Evolutionary conservation across 2,888 invertebrate genomes (phyloP).

Genomic region (Orthosia cruda): DNA sequence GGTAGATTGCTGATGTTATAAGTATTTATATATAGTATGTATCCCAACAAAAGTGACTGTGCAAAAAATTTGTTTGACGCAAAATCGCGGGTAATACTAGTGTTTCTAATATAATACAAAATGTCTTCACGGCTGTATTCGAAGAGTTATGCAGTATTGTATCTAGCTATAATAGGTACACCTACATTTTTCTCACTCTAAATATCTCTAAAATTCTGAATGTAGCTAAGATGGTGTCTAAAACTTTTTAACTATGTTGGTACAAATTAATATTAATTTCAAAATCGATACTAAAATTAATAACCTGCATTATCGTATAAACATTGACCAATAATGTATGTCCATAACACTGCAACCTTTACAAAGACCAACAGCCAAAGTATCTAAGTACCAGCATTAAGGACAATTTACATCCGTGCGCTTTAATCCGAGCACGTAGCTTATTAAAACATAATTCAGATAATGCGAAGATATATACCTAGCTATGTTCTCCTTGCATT

Average conservation of each 20-base stretch:
- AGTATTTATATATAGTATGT: no score
- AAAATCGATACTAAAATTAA: background rate
- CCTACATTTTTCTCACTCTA: background rate
- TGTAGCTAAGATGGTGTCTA: background rate
- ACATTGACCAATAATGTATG: background rate
- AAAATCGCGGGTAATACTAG: no score
- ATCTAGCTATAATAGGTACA: background rate
- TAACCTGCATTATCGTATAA: background rate
- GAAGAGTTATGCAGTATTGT: background rate
- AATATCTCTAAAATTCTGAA: background rate
- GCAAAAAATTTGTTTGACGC: no score
- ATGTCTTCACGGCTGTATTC: background rate
- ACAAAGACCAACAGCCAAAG: slow-evolving; percentile 16
- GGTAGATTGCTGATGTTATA: no score
- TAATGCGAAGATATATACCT: slow-evolving; percentile 55
- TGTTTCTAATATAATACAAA: no score
- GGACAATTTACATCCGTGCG: slow-evolving; percentile 45
- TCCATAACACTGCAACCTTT: background rate
- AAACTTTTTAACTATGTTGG: background rate
- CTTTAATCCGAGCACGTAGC: slow-evolving; percentile 49
- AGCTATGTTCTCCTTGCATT: slow-evolving; percentile 67
- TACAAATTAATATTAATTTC: background rate
- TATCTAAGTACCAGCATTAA: slow-evolving; percentile 20
- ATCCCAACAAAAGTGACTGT: no score
- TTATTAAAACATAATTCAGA: slow-evolving; percentile 68